Evolutionary conservation across 2,888 invertebrate species (phyloP), one percentile per base, ranked within the genome.

Genomic region (Limnephilus auricula): DNA sequence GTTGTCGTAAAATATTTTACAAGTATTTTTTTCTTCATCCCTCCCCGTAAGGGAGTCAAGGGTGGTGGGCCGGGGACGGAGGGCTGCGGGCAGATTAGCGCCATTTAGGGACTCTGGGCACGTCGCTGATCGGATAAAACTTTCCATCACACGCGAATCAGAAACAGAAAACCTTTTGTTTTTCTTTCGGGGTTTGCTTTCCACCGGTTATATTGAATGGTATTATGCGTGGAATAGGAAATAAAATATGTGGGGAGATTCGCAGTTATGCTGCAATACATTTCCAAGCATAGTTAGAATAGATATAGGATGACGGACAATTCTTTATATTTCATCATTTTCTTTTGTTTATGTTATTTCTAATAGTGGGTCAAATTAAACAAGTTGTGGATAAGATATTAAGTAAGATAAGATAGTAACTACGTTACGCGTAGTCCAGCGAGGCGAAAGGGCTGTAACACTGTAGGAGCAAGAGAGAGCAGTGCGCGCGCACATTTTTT

Each of bases 1-100:
- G 85, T 85, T 85, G 85, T 30, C 40, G 85, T 85, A 40, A 85
- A 85, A 85, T 85, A 85, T 85, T 85, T 85, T 45, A 85, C 30
- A 30, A 40, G 85, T 25, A 85, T 37, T 85, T 85, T n/a, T 85
- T 85, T 85, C 65, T 6, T 9, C 65, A 85, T 85, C 30, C 25
- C 30, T 15, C 85, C 37, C 45, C 15, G 40, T 12, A 40, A n/a
- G 37, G 40, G 65, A 18, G 50, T 5, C 18, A 6, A 18, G 50
- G 18, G 50, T 15, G 50, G 50, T 18, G 50, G 50, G 18, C 50
- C 18, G 1, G 50, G 65, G 25, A 25, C 65, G 65, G 40, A 65
- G 40, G 85, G 85, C 30, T 13, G 85, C 5, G 40, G 40, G 45
- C 37, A 85, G 85, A 85, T 85, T 85, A 85, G 85, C 85, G 40